A percentile compares a stretch with the other conserved stretches of the same genome.
phyloP scores from a whole-genome alignment of 2,888 invertebrate species.

The Cerastoderma edule region DNA sequence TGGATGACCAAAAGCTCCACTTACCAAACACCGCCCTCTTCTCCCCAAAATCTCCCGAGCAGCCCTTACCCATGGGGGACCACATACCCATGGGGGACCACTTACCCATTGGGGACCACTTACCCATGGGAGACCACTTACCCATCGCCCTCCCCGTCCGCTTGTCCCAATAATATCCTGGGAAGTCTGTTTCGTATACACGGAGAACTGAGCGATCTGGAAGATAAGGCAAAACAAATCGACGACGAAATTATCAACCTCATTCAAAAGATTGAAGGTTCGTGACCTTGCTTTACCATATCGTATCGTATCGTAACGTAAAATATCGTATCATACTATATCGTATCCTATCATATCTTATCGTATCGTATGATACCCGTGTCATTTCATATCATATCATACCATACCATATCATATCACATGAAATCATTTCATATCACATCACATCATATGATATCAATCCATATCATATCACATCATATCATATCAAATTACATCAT shows the following conservation, averaged over 20 bases:
- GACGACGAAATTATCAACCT: conserved; percentile 14
- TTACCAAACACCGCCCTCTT: background rate
- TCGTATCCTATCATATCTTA: no score
- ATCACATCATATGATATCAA: no score
- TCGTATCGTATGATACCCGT: no score
- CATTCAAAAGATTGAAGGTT: conserved; percentile 15
- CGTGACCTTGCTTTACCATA: no score
- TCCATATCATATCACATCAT: no score
- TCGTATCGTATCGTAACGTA: no score
- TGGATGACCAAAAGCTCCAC: no score
- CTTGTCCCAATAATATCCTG: background rate
- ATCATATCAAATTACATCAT: no score
- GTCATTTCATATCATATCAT: no score
- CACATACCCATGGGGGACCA: background rate
- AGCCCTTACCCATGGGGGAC: background rate
- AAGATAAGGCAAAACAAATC: conserved; percentile 10
- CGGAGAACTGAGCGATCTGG: conserved; percentile 14
- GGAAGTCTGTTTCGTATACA: conserved; percentile 9
- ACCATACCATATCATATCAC: no score
- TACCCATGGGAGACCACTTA: background rate
- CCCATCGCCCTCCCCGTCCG: background rate
- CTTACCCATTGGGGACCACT: background rate
- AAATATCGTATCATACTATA: no score
- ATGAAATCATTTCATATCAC: no score
- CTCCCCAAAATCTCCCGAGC: background rate